phyloP scores from a whole-genome alignment of 1,140 invertebrate species.

The Maniola jurtina region DNA sequence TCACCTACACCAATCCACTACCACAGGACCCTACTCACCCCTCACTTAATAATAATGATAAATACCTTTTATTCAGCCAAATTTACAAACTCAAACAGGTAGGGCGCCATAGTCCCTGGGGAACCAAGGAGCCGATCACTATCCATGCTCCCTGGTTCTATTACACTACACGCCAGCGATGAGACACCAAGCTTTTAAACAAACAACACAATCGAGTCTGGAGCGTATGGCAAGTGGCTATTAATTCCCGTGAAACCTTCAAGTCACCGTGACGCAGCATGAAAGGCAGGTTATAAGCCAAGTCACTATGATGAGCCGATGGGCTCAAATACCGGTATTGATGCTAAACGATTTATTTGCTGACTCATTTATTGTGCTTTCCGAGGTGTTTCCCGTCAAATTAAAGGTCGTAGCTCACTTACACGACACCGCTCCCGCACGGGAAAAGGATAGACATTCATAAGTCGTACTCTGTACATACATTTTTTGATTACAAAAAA shows the following conservation, averaged over 20 bases:
- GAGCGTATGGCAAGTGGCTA: slow-evolving; percentile 39
- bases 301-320: slow-evolving; percentile 44
- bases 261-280: slow-evolving; percentile 46
- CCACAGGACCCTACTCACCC: no score
- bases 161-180: neutral
- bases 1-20: no score
- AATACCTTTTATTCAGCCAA: no score
- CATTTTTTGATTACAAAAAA: no score
- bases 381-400: slow-evolving; percentile 3
- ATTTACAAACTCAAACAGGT: no score
- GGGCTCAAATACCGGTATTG: slow-evolving; percentile 34
- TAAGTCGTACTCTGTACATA: no score
- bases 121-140: no score
- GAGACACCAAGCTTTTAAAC: neutral
- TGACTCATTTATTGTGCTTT: slow-evolving; percentile 10
- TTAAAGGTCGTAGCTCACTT: neutral
- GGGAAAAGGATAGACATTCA: no score
- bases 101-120: no score
- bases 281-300: slow-evolving; percentile 37
- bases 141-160: no score
- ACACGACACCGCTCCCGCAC: no score
- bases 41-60: no score
- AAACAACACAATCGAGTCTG: slow-evolving; percentile 28
- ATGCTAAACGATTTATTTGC: slow-evolving; percentile 16
- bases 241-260: slow-evolving; percentile 39